Evolutionary conservation across 2,888 invertebrate genomes (phyloP).

Genomic region (Folsomia candida): DNA sequence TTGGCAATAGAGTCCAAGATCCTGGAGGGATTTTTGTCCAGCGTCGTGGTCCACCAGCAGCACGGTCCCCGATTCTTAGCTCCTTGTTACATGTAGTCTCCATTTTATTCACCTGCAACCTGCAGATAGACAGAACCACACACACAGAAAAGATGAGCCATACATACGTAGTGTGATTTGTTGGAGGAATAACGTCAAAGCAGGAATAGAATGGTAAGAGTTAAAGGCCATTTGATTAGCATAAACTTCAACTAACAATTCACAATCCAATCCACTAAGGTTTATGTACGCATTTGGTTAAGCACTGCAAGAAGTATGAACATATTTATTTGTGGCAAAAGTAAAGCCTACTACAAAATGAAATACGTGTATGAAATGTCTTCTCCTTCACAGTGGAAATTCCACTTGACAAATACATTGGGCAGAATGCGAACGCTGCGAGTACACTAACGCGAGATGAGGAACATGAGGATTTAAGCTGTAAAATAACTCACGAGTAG

Average conservation of each 20-base stretch:
- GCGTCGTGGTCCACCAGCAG: neutral
- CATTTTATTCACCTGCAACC: neutral
- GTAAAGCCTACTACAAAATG: neutral
- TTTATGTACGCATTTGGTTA: no score
- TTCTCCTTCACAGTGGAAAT: no score
- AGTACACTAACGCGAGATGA: no score
- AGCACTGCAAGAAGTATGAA: no score
- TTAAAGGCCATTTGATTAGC: slow-evolving; percentile 11
- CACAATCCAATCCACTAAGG: neutral
- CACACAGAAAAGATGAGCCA: no score
- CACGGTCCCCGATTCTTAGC: no score
- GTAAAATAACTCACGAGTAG: slow-evolving; percentile 11
- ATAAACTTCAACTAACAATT: neutral
- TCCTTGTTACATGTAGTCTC: no score
- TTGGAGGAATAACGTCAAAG: neutral
- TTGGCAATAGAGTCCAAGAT: slow-evolving; percentile 9
- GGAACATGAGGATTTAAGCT: neutral
- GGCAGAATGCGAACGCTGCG: no score
- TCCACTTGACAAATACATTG: no score
- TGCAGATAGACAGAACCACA: neutral
- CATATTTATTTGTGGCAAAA: no score
- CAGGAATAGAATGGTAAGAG: neutral
- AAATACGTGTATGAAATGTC: neutral
- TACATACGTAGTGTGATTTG: neutral
- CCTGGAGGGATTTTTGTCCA: neutral